Evolutionary conservation across 2,797 vertebrate genomes (phyloP).

Genomic region (Falco columbarius): DNA sequence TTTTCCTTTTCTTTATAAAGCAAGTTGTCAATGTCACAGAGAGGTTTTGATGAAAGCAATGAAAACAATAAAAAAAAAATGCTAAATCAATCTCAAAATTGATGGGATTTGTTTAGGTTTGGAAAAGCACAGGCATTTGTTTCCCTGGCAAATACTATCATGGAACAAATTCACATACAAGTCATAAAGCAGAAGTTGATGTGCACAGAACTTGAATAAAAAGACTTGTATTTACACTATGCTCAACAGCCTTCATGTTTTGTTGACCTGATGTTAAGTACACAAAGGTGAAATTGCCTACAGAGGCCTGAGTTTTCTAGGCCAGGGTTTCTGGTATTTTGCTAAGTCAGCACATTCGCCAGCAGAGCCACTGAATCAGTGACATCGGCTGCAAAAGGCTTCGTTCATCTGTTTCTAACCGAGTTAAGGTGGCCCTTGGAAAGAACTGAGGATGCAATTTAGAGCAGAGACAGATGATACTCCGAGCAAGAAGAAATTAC

Average conservation of each 20-base stretch:
- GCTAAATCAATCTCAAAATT: not conserved
- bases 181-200: not conserved
- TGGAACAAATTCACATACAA: not conserved
- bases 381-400: not conserved
- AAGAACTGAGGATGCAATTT: not conserved
- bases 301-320: not conserved
- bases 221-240: not conserved
- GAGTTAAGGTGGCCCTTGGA: slow-evolving; percentile 1
- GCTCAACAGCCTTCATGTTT: not conserved
- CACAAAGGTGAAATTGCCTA: not conserved
- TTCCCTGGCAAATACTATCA: not conserved
- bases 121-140: not conserved
- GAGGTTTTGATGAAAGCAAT: not conserved
- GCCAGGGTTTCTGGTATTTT: not conserved
- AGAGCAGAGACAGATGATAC: not conserved
- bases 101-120: not conserved
- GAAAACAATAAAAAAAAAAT: not conserved
- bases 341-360: not conserved
- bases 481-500: not conserved
- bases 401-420: not conserved
- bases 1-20: not conserved
- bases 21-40: not conserved
- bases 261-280: not conserved
- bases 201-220: not conserved
- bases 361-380: not conserved